A percentile compares a stretch with the other conserved stretches of the same genome.
Evolutionary conservation across 35 echinoderm and acorn worm genomes (phyloP).

Genomic region (Diadema setosum): DNA sequence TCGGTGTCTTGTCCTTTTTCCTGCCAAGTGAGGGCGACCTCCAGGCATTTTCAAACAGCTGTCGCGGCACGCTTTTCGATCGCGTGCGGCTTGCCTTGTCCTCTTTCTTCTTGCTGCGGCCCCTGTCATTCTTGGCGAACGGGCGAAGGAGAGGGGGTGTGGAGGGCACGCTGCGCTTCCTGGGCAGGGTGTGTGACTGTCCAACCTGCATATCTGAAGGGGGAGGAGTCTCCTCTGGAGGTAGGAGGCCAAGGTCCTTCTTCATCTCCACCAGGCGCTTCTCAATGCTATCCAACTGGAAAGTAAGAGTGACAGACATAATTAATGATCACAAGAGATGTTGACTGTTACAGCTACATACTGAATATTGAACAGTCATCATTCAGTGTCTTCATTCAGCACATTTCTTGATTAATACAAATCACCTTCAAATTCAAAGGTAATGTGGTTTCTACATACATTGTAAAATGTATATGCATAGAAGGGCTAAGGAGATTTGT

Average conservation of each 20-base stretch:
- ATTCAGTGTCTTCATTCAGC: too few species aligned
- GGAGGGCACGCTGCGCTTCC: slow-evolving; percentile 37
- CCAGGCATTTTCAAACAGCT: slow-evolving; percentile 54
- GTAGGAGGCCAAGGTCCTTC: slow-evolving; percentile 36
- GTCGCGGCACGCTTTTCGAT: slow-evolving; percentile 82
- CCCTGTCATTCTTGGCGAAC: slow-evolving; percentile 21
- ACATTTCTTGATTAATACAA: too few species aligned
- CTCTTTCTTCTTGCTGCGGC: slow-evolving; percentile 68
- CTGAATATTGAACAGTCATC: too few species aligned
- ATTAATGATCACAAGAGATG: neutral
- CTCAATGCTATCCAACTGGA: slow-evolving; percentile 38
- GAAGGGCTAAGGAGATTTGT: too few species aligned
- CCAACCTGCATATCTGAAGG: slow-evolving; percentile 18
- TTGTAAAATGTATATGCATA: too few species aligned
- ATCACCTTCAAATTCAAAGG: too few species aligned
- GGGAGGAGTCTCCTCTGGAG: neutral
- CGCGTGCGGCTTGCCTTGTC: slow-evolving; percentile 21
- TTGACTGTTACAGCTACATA: too few species aligned
- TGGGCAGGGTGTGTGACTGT: slow-evolving; percentile 19
- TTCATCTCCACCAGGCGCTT: slow-evolving; percentile 48
- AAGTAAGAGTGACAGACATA: neutral
- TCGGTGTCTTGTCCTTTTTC: slow-evolving; percentile 18
- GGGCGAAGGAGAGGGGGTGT: slow-evolving; percentile 44
- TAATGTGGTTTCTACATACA: too few species aligned
- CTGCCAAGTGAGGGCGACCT: slow-evolving; percentile 58